Evolutionary conservation across 2,888 invertebrate species (phyloP).

Genomic region (Oscheius sp.): DNA sequence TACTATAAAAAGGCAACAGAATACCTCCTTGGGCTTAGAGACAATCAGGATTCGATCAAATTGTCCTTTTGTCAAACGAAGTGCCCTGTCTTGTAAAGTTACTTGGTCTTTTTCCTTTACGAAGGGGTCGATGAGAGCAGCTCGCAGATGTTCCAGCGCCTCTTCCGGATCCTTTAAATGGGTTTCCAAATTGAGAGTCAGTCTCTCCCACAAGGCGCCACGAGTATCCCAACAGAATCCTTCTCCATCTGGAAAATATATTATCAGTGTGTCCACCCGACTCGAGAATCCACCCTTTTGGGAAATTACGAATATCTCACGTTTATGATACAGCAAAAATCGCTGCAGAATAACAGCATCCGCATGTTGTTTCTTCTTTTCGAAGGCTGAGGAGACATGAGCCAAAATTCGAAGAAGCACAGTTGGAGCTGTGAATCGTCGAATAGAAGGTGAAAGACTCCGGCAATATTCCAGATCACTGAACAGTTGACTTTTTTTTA

Average conservation of each 20-base stretch:
- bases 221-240: slow-evolving; percentile 74
- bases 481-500: background rate
- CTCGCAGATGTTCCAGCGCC: slow-evolving; percentile 37
- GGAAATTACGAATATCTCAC: too few species aligned
- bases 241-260: slow-evolving; percentile 40
- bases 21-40: slow-evolving; percentile 42
- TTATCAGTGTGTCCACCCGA: too few species aligned
- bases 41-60: slow-evolving; percentile 9
- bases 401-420: slow-evolving; percentile 74
- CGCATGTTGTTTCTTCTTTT: slow-evolving; percentile 75
- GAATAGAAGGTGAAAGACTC: slow-evolving; percentile 77
- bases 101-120: slow-evolving; percentile 51
- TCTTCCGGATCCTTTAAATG: slow-evolving; percentile 49
- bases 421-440: slow-evolving; percentile 78
- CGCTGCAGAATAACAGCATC: slow-evolving; percentile 78
- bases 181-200: slow-evolving; percentile 79
- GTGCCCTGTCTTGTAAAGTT: slow-evolving; percentile 36
- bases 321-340: slow-evolving; percentile 77
- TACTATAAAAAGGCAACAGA: background rate
- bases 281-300: too few species aligned
- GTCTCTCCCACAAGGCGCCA: slow-evolving; percentile 78
- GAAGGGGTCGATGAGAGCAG: slow-evolving; percentile 41
- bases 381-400: slow-evolving; percentile 76
- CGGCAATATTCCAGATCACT: background rate
- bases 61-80: slow-evolving; percentile 7